Evolutionary conservation across 1,140 invertebrate species (phyloP).

Genomic region (Calephelis virginiensis): DNA sequence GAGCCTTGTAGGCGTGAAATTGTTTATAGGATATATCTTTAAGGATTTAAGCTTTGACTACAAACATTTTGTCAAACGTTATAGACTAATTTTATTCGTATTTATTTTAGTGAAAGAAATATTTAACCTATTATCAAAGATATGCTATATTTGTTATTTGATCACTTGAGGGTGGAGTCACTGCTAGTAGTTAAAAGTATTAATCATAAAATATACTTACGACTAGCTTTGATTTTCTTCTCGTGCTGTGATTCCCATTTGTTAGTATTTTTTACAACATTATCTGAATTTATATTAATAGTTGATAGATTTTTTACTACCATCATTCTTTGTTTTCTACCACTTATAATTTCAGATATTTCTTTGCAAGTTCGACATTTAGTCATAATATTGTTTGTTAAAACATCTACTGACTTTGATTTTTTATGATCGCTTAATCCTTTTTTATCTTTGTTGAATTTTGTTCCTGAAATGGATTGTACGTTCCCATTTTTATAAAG

Average conservation of each 20-base stretch:
- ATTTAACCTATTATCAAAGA: too few relatives aligned
- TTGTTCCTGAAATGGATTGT: too few relatives aligned
- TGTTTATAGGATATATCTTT: too few relatives aligned
- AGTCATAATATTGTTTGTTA: not conserved
- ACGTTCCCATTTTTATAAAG: not conserved
- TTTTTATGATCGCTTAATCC: slow-evolving; percentile 3
- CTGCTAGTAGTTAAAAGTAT: not conserved
- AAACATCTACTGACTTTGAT: not conserved
- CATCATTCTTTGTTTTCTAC: slow-evolving; percentile 5
- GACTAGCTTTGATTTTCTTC: not conserved
- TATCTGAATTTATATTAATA: slow-evolving; percentile 18
- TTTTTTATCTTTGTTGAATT: not conserved
- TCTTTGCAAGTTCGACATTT: not conserved
- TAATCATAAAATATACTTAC: not conserved
- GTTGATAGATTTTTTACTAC: slow-evolving; percentile 20
- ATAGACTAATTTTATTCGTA: too few relatives aligned
- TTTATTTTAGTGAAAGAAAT: too few relatives aligned
- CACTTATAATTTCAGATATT: not conserved
- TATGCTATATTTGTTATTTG: too few relatives aligned
- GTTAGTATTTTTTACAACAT: not conserved
- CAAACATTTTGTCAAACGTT: too few relatives aligned
- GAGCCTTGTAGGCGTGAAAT: too few relatives aligned
- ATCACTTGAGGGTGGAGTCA: too few relatives aligned
- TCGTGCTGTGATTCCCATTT: not conserved
- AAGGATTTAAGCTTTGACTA: too few relatives aligned